phyloP scores from a whole-genome alignment of 92 coral and sea anemone species.

The Scolanthus callimorphus region DNA sequence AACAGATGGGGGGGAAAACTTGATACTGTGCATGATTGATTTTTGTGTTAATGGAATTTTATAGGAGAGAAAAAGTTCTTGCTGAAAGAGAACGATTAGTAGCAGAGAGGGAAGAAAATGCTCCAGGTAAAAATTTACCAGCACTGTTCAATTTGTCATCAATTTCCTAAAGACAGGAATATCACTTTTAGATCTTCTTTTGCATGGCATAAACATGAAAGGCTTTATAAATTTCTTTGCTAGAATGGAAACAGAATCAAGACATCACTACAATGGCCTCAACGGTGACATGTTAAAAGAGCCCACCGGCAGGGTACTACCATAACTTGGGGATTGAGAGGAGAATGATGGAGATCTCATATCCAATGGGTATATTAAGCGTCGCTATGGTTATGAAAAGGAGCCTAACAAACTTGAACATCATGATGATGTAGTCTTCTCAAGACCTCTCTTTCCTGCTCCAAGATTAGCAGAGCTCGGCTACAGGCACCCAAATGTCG shows the following conservation, averaged over 20 bases:
- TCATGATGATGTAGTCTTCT: slow-evolving; percentile 31
- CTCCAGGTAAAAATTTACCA: slow-evolving; percentile 42
- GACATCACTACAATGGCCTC: slow-evolving; percentile 14
- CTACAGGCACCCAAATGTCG: slow-evolving; percentile 59
- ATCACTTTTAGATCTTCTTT: not conserved
- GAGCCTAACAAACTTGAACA: slow-evolving; percentile 5
- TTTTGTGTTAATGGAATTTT: not conserved
- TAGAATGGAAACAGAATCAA: slow-evolving; percentile 24
- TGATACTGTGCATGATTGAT: too few relatives aligned
- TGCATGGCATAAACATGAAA: not conserved
- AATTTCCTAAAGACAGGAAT: not conserved
- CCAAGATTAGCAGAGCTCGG: slow-evolving; percentile 58
- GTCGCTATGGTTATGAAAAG: slow-evolving; percentile 10
- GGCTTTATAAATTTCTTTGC: not conserved
- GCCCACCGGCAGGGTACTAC: slow-evolving; percentile 9
- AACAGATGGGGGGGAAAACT: too few relatives aligned
- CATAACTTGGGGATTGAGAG: slow-evolving; percentile 45
- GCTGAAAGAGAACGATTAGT: slow-evolving; percentile 64
- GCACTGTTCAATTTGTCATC: not conserved
- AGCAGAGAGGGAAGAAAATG: slow-evolving; percentile 74
- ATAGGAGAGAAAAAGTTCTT: slow-evolving; percentile 74
- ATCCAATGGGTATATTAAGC: slow-evolving; percentile 10
- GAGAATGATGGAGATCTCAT: slow-evolving; percentile 38
- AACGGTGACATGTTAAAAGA: slow-evolving; percentile 12
- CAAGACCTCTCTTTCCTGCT: slow-evolving; percentile 13